Evolutionary conservation across 1,140 invertebrate species (phyloP).

Genomic region (Heliconius hermathena): DNA sequence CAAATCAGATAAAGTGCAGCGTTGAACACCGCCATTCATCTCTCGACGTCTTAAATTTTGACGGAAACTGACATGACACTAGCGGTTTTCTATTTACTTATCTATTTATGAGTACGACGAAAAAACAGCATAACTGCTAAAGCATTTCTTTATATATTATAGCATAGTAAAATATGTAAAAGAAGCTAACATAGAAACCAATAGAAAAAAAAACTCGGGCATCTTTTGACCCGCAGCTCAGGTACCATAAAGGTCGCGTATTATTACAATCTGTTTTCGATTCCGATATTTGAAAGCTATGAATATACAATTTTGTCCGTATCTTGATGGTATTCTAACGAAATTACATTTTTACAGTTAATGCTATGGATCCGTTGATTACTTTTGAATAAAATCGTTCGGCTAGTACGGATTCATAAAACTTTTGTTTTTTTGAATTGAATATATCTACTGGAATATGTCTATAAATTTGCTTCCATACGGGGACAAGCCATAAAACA

Average conservation of each 20-base stretch:
- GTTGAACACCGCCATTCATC: too few species aligned
- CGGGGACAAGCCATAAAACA: too few species aligned
- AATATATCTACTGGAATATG: too few species aligned
- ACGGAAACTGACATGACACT: too few species aligned
- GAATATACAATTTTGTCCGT: neutral
- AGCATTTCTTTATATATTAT: too few species aligned
- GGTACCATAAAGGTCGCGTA: neutral
- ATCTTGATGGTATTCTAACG: neutral
- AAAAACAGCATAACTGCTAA: too few species aligned
- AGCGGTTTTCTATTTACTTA: too few species aligned
- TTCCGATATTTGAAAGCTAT: constrained; percentile 1
- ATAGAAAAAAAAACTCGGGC: neutral
- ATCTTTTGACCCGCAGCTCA: neutral
- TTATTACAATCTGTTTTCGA: constrained; percentile 5
- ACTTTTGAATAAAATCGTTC: neutral
- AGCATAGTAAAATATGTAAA: neutral
- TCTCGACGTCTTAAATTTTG: too few species aligned
- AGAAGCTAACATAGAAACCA: neutral
- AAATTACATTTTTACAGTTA: neutral
- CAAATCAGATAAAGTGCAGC: too few species aligned
- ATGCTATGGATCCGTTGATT: neutral
- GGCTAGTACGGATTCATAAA: neutral
- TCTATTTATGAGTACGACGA: too few species aligned
- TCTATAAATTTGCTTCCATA: too few species aligned
- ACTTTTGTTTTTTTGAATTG: too few species aligned